phyloP scores from a whole-genome alignment of 2,797 vertebrate species.

The Macropus fuliginosus region DNA sequence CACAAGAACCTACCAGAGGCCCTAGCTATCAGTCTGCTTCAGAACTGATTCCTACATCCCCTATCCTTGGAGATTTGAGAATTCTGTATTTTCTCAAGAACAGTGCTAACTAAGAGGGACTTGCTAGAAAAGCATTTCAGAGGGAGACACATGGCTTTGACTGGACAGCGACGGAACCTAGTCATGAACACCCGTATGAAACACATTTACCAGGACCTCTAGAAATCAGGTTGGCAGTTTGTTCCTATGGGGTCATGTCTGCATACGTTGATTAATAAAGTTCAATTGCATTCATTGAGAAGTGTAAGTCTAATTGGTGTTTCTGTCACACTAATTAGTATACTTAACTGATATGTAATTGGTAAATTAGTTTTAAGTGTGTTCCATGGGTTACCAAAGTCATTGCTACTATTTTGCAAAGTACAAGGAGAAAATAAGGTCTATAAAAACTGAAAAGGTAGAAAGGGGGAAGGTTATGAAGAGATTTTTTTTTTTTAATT shows the following conservation, averaged over 20 bases:
- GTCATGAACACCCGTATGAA: not conserved
- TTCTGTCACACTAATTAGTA: not conserved
- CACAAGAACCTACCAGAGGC: not conserved
- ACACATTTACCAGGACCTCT: not conserved
- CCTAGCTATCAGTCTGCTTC: not conserved
- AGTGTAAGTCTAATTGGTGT: not conserved
- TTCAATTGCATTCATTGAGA: not conserved
- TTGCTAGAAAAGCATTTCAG: not conserved
- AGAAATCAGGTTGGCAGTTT: not conserved
- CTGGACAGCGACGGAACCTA: not conserved
- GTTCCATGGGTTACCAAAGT: not conserved
- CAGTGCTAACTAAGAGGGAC: not conserved
- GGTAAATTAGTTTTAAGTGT: not conserved
- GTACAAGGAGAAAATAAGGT: not conserved
- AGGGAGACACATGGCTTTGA: not conserved
- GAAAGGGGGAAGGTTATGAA: not conserved
- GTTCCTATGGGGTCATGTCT: not conserved
- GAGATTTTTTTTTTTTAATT: not conserved
- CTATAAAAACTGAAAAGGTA: not conserved
- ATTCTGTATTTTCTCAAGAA: not conserved
- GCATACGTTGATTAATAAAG: not conserved
- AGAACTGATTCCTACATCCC: not conserved
- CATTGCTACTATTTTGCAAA: not conserved
- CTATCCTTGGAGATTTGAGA: not conserved
- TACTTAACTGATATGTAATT: not conserved